Evolutionary conservation across 2,797 vertebrate genomes (phyloP).

Genomic region (Echiichthys vipera): DNA sequence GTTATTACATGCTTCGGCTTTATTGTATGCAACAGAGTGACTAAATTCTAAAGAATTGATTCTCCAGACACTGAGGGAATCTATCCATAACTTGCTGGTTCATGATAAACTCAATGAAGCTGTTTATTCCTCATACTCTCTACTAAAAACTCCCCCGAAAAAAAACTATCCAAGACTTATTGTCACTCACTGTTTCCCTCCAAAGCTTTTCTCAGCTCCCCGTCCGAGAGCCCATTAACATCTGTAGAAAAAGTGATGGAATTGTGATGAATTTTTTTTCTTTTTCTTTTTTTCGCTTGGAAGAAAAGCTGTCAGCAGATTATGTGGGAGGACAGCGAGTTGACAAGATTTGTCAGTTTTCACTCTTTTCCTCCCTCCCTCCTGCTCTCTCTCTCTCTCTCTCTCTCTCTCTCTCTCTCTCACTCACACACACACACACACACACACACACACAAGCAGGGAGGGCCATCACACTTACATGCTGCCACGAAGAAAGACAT

Average conservation of each 20-base stretch:
- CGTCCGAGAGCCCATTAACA: conserved; percentile 24
- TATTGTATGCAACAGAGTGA: conserved; percentile 2
- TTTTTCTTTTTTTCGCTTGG: conserved; percentile 37
- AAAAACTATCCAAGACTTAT: conserved; percentile 21
- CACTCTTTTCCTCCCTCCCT: conserved; percentile 45
- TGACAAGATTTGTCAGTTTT: conserved; percentile 76
- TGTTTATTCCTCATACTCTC: neutral
- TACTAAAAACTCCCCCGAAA: neutral
- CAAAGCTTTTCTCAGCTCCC: conserved; percentile 31
- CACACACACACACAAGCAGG: conserved; percentile 2
- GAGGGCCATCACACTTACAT: conserved; percentile 38
- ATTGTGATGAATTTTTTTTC: conserved; percentile 39
- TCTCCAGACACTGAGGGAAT: conserved; percentile 8
- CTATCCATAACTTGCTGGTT: conserved; percentile 16
- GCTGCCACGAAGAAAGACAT: conserved; percentile 15
- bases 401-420: neutral
- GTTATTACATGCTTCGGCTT: conserved; percentile 10
- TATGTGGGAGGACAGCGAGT: conserved; percentile 74
- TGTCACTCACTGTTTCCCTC: conserved; percentile 47
- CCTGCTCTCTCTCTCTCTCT: neutral
- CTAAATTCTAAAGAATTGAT: conserved; percentile 5
- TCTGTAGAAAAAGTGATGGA: conserved; percentile 32
- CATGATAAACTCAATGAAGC: conserved; percentile 21
- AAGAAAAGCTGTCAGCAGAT: conserved; percentile 72
- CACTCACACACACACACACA: neutral